phyloP scores from a whole-genome alignment of 1,140 invertebrate genomes.

The Polyergus mexicanus region DNA sequence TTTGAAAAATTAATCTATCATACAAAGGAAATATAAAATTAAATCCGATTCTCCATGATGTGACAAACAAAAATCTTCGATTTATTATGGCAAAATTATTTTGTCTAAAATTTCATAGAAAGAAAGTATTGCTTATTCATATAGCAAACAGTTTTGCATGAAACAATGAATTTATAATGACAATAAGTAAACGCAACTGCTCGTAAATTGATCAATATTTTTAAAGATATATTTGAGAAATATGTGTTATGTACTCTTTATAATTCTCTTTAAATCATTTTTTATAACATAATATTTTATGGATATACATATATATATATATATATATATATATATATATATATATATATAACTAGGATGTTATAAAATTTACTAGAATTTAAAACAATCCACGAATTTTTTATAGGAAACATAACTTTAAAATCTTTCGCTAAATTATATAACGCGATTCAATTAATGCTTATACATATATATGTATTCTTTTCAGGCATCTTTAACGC shows the following conservation, averaged over 20 bases:
- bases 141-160: no score
- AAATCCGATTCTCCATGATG: not conserved
- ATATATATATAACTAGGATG: no score
- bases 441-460: slow-evolving; percentile 45
- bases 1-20: not conserved
- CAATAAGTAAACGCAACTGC: no score
- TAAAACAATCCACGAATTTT: not conserved
- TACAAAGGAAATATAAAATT: not conserved
- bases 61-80: not conserved
- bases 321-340: no score
- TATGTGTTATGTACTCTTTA: no score
- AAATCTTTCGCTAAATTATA: slow-evolving; percentile 29
- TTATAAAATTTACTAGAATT: not conserved
- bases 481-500: slow-evolving; percentile 10
- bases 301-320: no score
- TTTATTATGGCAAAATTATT: not conserved
- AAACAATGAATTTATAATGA: no score
- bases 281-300: no score
- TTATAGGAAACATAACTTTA: not conserved
- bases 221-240: no score
- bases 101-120: not conserved
- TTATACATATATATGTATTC: not conserved
- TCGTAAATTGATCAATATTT: no score
- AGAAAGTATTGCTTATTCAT: no score
- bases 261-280: no score